A percentile compares a stretch with the other conserved stretches of the same genome.
Conservation (phyloP, 2,797 vertebrate species). For the Karalla daura region DNA sequence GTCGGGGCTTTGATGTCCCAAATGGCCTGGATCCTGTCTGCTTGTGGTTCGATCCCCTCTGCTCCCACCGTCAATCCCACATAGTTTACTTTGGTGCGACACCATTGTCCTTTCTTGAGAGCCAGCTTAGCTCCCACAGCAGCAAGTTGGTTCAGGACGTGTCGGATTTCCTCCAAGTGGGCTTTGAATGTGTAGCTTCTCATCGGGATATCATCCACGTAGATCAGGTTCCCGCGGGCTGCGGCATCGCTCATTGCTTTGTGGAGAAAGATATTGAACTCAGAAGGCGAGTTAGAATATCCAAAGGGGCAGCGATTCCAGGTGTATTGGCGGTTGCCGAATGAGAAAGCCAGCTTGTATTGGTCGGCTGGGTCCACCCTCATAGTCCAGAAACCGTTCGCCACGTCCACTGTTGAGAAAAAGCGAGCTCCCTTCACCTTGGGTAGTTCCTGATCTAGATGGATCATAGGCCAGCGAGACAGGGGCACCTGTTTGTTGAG, state of each 20-base stretch:
- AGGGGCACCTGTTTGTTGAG: conserved; percentile 33
- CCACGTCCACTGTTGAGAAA: conserved; percentile 8
- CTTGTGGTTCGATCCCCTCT: not conserved
- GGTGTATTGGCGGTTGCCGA: conserved; percentile 4
- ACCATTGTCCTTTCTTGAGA: conserved; percentile 27
- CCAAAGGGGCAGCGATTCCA: conserved; percentile 23
- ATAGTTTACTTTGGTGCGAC: conserved; percentile 28
- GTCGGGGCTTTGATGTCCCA: not conserved
- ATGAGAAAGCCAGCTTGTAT: conserved; percentile 39
- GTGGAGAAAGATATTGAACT: conserved; percentile 50
- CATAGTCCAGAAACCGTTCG: conserved; percentile 38
- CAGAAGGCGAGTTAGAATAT: conserved; percentile 25
- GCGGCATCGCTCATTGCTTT: conserved; percentile 23
- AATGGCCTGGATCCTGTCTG: not conserved
- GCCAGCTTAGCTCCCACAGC: conserved; percentile 12
- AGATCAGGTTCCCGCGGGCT: not conserved
- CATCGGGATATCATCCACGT: conserved; percentile 32
- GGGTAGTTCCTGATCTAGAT: conserved; percentile 8
- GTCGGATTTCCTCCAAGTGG: conserved; percentile 15
- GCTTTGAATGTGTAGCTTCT: not conserved
- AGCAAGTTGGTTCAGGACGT: conserved; percentile 11
- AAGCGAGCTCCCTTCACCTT: conserved; percentile 1
- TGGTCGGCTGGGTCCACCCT: conserved; percentile 7
- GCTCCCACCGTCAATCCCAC: not conserved
- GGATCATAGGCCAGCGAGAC: conserved; percentile 28